Conservation (phyloP, 2,888 invertebrate genomes). For the Noctua fimbriata region DNA sequence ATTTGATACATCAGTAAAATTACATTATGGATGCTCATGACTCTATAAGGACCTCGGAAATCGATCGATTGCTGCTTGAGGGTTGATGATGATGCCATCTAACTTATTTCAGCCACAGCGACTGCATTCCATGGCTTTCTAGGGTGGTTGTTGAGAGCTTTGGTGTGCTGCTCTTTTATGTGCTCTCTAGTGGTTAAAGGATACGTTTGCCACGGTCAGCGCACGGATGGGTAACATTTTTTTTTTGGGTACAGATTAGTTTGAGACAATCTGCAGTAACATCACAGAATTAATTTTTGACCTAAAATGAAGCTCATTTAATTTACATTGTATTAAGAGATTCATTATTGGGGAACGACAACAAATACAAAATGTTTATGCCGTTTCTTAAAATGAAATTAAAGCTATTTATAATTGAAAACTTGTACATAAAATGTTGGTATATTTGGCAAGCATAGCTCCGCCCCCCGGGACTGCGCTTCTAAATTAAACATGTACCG, state of each 20-base stretch:
- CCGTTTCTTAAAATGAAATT: neutral
- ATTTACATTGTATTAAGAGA: neutral
- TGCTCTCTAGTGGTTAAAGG: neutral
- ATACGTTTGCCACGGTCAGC: neutral
- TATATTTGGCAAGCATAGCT: conserved; percentile 20
- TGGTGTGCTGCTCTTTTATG: neutral
- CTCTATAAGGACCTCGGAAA: neutral
- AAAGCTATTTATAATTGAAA: conserved; percentile 4
- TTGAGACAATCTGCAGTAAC: neutral
- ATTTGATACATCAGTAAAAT: too few species aligned
- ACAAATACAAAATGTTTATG: neutral
- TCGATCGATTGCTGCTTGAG: neutral
- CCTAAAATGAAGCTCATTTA: neutral
- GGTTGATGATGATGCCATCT: neutral
- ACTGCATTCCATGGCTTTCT: neutral
- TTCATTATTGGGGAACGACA: neutral
- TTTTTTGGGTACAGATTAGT: neutral
- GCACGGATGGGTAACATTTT: neutral
- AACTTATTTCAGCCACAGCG: neutral
- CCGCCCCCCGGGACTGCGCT: conserved; percentile 24
- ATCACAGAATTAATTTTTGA: too few species aligned
- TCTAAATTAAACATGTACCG: conserved; percentile 36
- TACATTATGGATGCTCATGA: neutral
- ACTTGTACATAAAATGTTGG: conserved; percentile 5
- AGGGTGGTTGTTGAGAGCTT: neutral